These are phyloP conservation scores for Napeogenes inachia DNA, from an alignment of 2,888 invertebrate genomes.

Conservation along the genomic window DNA sequence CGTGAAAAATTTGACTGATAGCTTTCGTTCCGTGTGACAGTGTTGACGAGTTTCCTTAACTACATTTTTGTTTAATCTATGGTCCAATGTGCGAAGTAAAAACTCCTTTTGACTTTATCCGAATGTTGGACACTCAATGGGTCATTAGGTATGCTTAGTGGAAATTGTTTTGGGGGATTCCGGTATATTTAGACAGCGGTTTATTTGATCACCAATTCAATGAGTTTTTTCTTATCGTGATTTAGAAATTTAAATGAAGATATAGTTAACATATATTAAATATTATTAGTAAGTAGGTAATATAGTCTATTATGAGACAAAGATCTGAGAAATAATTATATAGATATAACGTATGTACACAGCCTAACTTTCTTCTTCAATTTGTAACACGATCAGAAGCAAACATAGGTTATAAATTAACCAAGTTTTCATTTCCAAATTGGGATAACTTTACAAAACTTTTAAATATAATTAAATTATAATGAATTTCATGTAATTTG, in stretches of 20 bases:
- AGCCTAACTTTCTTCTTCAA: not conserved
- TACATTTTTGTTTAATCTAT: conserved; percentile 25
- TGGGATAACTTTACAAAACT: not conserved
- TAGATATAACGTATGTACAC: not conserved
- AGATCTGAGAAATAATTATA: not conserved
- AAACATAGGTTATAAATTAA: not conserved
- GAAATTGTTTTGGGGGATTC: conserved; percentile 20
- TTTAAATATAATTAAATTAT: not conserved
- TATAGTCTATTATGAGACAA: too few relatives aligned
- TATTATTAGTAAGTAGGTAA: too few relatives aligned
- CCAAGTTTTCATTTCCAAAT: not conserved
- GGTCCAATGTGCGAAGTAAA: conserved; percentile 8
- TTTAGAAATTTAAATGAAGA: too few relatives aligned
- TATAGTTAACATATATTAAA: too few relatives aligned
- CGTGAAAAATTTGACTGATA: conserved; percentile 67
- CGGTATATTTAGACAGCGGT: conserved; percentile 7
- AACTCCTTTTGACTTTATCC: conserved; percentile 14
- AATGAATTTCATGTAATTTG: not conserved
- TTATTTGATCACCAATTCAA: not conserved
- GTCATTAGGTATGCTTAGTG: conserved; percentile 24
- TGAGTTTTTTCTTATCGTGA: too few relatives aligned
- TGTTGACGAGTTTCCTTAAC: conserved; percentile 36
- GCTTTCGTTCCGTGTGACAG: conserved; percentile 59
- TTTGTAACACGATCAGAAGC: not conserved
- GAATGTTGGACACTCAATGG: conserved; percentile 21